A percentile compares a stretch with the other conserved stretches of the same genome.
phyloP scores from a whole-genome alignment of 2,113 vertebrate genomes.

The Macrotus californicus region DNA sequence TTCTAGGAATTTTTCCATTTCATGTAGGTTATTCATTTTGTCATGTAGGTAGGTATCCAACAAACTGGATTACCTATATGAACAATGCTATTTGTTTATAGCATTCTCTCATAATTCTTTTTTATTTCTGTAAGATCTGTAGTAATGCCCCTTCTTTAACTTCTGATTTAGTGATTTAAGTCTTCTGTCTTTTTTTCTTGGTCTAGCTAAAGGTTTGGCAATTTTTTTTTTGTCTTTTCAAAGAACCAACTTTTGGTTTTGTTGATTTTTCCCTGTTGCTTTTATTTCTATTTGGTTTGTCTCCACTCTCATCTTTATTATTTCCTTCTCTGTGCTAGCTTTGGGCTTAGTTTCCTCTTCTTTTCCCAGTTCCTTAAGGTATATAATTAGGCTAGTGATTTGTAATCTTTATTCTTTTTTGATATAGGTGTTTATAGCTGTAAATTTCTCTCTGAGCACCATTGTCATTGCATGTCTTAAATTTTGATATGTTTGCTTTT shows the following conservation, averaged over 20 bases:
- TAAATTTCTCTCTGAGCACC: background rate
- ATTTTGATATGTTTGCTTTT: background rate
- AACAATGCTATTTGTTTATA: background rate
- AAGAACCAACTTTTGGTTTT: background rate
- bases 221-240: background rate
- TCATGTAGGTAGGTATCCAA: background rate
- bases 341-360: background rate
- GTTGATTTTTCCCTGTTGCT: background rate
- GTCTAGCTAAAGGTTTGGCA: background rate
- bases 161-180: background rate
- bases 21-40: background rate
- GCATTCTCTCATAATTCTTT: background rate
- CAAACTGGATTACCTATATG: background rate
- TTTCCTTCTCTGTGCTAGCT: background rate
- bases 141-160: background rate
- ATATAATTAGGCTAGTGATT: background rate
- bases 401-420: background rate
- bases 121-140: background rate
- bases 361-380: background rate
- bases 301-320: background rate
- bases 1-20: background rate
- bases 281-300: background rate
- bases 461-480: background rate
- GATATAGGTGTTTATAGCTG: background rate
- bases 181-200: background rate